Evolutionary conservation across 2,797 vertebrate genomes (phyloP).

Genomic region (Holocentrus rufus): DNA sequence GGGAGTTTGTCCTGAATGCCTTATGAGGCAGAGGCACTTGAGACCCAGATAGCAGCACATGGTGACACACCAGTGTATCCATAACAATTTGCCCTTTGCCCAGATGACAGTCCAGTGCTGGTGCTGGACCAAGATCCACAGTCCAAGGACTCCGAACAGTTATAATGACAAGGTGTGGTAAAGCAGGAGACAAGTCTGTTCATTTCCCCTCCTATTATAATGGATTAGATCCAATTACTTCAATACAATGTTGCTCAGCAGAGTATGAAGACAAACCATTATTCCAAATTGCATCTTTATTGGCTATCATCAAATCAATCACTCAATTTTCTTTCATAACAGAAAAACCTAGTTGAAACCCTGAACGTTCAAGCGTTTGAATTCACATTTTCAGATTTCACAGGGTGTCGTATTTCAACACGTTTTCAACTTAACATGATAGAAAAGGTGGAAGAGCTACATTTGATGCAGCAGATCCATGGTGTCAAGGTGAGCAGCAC

Average conservation of each 20-base stretch:
- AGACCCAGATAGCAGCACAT: slow-evolving; percentile 56
- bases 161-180: neutral
- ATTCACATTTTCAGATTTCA: neutral
- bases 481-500: neutral
- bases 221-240: slow-evolving; percentile 9
- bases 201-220: neutral
- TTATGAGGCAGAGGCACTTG: slow-evolving; percentile 71
- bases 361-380: slow-evolving; percentile 26
- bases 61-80: slow-evolving; percentile 27
- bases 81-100: slow-evolving; percentile 5
- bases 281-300: slow-evolving; percentile 50
- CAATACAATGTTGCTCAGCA: neutral
- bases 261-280: neutral
- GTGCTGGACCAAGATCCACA: neutral
- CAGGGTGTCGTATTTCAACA: slow-evolving; percentile 2
- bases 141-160: neutral
- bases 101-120: neutral
- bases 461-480: slow-evolving; percentile 18
- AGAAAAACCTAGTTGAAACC: slow-evolving; percentile 34
- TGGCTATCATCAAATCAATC: slow-evolving; percentile 42
- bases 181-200: neutral
- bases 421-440: neutral
- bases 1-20: slow-evolving; percentile 58
- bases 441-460: slow-evolving; percentile 17
- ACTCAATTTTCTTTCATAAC: slow-evolving; percentile 29